Base-by-base conservation (phyloP, 2,888 invertebrate species). In the Caenorhabditis afra region DNA sequence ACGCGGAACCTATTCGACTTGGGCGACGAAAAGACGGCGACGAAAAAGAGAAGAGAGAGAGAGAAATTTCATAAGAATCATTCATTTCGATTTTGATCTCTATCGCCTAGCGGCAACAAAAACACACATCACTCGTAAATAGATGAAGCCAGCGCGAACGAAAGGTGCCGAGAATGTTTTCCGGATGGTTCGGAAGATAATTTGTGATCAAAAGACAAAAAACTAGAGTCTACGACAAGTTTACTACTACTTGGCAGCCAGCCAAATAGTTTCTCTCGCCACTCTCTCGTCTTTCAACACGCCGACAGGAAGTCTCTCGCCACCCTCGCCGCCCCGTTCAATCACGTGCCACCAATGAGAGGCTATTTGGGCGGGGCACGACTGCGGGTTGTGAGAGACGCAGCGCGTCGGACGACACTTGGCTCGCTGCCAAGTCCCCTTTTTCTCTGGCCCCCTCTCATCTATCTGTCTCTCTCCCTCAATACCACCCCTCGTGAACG, bases 281-380 rank as follows among this genome's bases (percentile, higher is more conserved):
- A 29, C 29, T 29, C 47, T 47, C 45, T 35, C 61, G 44, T 2
- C 61, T 29, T n/a, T 10, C 12, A 29, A 47, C 16, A 7, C 61
- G 47, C 37, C 4, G 12, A 14, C 4, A 18, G 22, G 8, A 18
- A 29, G 29, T 61, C 47, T 35, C 47, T 29, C 47, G 12, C 29
- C 29, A 29, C 29, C 29, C 29, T 29, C 29, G 29, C 29, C 29
- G 29, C 29, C 29, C 29, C 29, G 45, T 65, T 57, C 71, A 65
- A 65, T 65, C 65, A 65, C 73, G 73, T 65, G 73, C 70, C 55
- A 61, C 50, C 44, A 57, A 57, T 44, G 41, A 75, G 57, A 45
- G 50, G 29, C 50, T n/a, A 16, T 16, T 58, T 12, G 45, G 50
- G 65, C 58, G 47, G 45, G 47, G 14, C 4, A n/a, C n/a, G 29